Base-by-base conservation (phyloP, 1,140 invertebrate species). In the Euglossa dilemma region DNA sequence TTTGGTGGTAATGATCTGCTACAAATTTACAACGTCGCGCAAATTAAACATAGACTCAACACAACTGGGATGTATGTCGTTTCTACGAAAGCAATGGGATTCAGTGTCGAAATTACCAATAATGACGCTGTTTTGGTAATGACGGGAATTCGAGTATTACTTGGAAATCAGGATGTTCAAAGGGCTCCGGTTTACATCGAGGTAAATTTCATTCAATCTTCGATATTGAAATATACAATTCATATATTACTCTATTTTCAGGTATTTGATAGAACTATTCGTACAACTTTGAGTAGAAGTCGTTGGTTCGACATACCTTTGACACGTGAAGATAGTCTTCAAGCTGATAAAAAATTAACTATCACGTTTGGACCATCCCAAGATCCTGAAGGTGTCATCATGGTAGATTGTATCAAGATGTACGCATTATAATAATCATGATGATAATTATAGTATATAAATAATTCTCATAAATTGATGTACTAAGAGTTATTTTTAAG, bases 221-320 rank as follows among this genome's bases (percentile, higher is more conserved):
- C 23, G 18, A 28, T 4, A 2, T 11, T 79, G 4, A 81, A 43
- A 25, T 20, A 2, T 70, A 25, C 8, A 6, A 63, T 54, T 18
- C 23, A 5, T 71, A 61, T 6, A 36, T 18, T 76, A 52, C 6
- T 52, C 3, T 71, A 5, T 73, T 50, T 36, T 16, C 45, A 96
- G 95, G 95, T 99, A 16, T 97, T 98, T 93, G 98, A 98, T 7
- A 95, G 99, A 84, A 97, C 95, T 57, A 96, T 98, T 50, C 95
- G 96, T 47, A 97, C 98, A 5, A 95, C 95, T 20, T 94, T 98
- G 8, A 96, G 96, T 1, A 95, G 98, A 69, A 97, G 97, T 85
- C 96, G 99, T 20, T 99, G 98, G 98, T 99, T 98, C 92, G 99
- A 99, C 93, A 96, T 99, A 80, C 98, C 99, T 0, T 95, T 99